Evolutionary conservation across 2,113 vertebrate genomes (phyloP).

Genomic region (Nansenia antarctica): DNA sequence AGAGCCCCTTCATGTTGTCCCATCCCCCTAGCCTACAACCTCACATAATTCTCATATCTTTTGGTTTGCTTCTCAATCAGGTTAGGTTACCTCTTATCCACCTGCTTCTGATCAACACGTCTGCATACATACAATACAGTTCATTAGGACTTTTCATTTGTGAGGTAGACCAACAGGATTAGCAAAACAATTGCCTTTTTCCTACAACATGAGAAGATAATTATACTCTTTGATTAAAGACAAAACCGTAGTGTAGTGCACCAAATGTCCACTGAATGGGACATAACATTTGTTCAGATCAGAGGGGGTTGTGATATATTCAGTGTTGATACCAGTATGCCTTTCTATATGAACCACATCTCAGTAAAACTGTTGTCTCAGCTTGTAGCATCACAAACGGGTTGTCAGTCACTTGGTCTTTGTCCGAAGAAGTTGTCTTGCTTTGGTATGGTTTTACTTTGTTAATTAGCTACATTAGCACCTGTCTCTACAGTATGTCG

Average conservation of each 20-base stretch:
- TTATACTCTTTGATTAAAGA: neutral
- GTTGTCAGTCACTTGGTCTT: neutral
- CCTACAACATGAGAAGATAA: neutral
- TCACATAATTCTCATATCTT: conserved; percentile 41
- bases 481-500: neutral
- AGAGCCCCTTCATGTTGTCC: too few relatives aligned
- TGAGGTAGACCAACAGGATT: neutral
- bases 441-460: neutral
- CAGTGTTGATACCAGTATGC: conserved; percentile 39
- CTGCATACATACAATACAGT: neutral
- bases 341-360: conserved; percentile 37
- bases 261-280: neutral
- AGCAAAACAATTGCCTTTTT: neutral
- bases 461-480: neutral
- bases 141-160: neutral
- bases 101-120: neutral
- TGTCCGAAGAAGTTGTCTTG: neutral
- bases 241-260: neutral
- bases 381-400: conserved; percentile 39
- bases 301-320: conserved; percentile 11
- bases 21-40: conserved; percentile 15
- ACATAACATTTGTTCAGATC: neutral
- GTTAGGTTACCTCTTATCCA: neutral
- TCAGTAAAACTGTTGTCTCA: conserved; percentile 26
- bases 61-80: neutral